phyloP scores from a whole-genome alignment of 2,888 invertebrate species.

The Synergus laeviventris region DNA sequence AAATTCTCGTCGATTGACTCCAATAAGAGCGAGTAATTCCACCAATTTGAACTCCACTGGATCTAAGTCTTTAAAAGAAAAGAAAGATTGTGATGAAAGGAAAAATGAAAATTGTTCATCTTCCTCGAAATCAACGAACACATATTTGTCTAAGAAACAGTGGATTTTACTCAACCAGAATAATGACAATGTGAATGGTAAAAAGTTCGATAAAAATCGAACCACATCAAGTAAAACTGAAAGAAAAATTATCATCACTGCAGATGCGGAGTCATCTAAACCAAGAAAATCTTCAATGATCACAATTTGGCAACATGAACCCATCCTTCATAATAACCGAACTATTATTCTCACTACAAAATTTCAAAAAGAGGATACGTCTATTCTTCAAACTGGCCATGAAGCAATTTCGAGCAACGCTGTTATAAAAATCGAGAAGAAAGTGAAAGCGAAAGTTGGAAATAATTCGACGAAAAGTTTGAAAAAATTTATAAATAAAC shows the following conservation, averaged over 20 bases:
- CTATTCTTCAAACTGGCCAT: neutral
- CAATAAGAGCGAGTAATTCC: neutral
- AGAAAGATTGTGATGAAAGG: neutral
- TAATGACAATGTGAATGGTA: neutral
- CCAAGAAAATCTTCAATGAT: slow-evolving; percentile 20
- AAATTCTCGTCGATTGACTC: neutral
- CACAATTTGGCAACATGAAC: slow-evolving; percentile 23
- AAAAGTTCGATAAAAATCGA: neutral
- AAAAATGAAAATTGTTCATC: slow-evolving; percentile 11
- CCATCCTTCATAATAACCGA: slow-evolving; percentile 9
- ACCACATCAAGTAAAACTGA: neutral
- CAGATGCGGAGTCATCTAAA: neutral
- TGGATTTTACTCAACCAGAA: neutral
- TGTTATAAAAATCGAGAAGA: slow-evolving; percentile 9
- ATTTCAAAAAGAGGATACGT: slow-evolving; percentile 18
- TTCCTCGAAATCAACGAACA: neutral
- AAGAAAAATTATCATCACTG: slow-evolving; percentile 8
- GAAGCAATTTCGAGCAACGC: slow-evolving; percentile 24
- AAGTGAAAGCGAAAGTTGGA: neutral
- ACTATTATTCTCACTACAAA: slow-evolving; percentile 6
- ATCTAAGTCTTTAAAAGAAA: neutral
- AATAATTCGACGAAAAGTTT: neutral
- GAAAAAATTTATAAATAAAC: slow-evolving; percentile 8
- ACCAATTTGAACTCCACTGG: neutral
- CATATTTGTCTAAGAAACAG: neutral